These are phyloP conservation scores for Watsonalla binaria DNA, from an alignment of 2,888 invertebrate genomes.

Conservation along the genomic window DNA sequence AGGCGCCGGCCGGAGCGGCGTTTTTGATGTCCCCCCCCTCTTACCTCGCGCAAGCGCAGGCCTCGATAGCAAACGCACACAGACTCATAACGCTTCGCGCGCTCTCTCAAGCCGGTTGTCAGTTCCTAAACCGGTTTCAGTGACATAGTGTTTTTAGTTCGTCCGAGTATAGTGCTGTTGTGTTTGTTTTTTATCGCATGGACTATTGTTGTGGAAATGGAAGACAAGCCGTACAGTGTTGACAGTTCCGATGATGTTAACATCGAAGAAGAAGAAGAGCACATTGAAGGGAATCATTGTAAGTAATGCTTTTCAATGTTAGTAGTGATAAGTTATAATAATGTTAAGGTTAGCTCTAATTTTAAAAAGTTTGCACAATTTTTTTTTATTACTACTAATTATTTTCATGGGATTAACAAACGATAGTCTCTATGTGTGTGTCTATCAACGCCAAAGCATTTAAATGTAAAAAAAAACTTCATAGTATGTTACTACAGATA, in stretches of 20 bases:
- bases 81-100: slow-evolving; percentile 72
- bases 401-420: no score
- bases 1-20: slow-evolving; percentile 65
- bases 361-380: slow-evolving; percentile 1
- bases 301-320: slow-evolving; percentile 25
- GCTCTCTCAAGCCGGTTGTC: slow-evolving; percentile 74
- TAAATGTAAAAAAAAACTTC: no score
- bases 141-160: slow-evolving; percentile 57
- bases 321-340: no score
- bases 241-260: slow-evolving; percentile 75
- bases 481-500: no score
- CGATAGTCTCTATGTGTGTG: no score
- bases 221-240: slow-evolving; percentile 74
- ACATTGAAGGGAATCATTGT: slow-evolving; percentile 67
- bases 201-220: slow-evolving; percentile 66
- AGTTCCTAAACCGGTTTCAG: slow-evolving; percentile 67
- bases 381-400: not conserved
- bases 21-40: slow-evolving; percentile 65
- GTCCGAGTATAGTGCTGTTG: slow-evolving; percentile 49
- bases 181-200: slow-evolving; percentile 53
- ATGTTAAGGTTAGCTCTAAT: not conserved
- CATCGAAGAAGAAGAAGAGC: slow-evolving; percentile 70
- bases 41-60: slow-evolving; percentile 51
- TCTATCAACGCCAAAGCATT: no score
- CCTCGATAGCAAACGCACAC: slow-evolving; percentile 70